Evolutionary conservation across 2,113 vertebrate genomes (phyloP), one percentile per base, ranked within the genome.

Genomic region (Sebastes schlegelii): DNA sequence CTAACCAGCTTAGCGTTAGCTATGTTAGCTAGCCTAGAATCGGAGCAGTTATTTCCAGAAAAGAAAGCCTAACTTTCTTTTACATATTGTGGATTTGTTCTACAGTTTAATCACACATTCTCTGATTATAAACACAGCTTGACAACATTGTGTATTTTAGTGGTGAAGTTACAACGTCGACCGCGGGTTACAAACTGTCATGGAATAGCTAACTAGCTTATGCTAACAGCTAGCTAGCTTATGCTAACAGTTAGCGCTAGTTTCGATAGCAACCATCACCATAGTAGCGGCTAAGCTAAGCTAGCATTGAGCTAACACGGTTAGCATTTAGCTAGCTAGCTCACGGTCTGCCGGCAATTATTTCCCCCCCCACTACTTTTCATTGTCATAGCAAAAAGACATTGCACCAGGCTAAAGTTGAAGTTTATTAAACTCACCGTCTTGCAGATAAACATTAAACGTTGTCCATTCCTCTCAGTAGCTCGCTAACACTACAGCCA

Each of bases 401-500:
- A 14, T 67, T 57, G 43, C 14, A 14, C 8, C 48, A 16, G 51
- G 42, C 7, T 46, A 73, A 77, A 54, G 21, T 40, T 12, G 1
- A 61, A 52, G 54, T 69, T 43, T 45, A 42, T 34, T 17, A n/a
- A 74, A 82, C 92, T 94, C 86, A 95, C 95, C 94, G 92, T 95
- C 75, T 92, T 91, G 79, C 87, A 91, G 83, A 82, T 87, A 63
- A 85, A 8, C 80, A 89, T 94, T 79, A 94, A 93, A 92, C 84
- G 85, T 72, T 84, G 90, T 92, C 95, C 95, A 96, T 96, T 95
- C 89, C 94, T 88, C 86, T 94, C 93, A 78, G 93, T 79, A 88
- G 85, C 79, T 88, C 91, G 88, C 92, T 87, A 87, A 90, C 91
- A 71, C 93, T 90, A 84, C 92, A 82, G 93, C 93, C 94, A 93